A percentile compares a stretch with the other conserved stretches of the same genome.
phyloP scores from a whole-genome alignment of 2,113 vertebrate species.

The Sander vitreus region DNA sequence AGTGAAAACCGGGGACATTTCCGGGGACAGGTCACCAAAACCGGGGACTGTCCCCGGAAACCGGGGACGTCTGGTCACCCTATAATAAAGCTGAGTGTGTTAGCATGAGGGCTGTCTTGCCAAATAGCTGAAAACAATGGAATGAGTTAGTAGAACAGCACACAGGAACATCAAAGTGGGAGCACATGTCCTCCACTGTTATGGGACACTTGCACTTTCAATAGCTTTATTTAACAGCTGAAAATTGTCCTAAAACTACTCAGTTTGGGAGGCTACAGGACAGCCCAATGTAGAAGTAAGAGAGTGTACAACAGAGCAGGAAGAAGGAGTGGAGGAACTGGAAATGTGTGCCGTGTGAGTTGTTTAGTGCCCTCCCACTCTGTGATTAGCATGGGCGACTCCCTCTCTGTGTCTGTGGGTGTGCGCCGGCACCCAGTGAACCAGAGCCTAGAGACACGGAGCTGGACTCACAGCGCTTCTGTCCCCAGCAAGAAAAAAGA shows the following conservation, averaged over 20 bases:
- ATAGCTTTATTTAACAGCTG: neutral
- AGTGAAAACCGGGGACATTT: no score
- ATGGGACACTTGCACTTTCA: neutral
- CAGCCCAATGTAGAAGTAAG: neutral
- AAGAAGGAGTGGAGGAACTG: constrained; percentile 57
- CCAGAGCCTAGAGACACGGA: constrained; percentile 56
- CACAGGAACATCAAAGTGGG: constrained; percentile 7
- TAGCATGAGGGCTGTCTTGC: neutral
- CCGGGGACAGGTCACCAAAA: no score
- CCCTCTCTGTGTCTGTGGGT: constrained; percentile 63
- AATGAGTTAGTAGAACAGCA: constrained; percentile 28
- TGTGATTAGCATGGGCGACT: constrained; percentile 65
- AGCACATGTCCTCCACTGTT: constrained; percentile 5
- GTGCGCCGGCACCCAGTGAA: constrained; percentile 64
- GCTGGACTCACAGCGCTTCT: constrained; percentile 34
- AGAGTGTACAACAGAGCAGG: constrained; percentile 44
- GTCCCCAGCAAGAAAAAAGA: neutral
- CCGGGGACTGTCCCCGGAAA: no score
- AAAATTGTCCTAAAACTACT: neutral
- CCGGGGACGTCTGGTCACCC: no score
- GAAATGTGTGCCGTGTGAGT: constrained; percentile 54
- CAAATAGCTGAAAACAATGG: constrained; percentile 43
- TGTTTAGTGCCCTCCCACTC: constrained; percentile 64
- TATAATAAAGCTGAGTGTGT: constrained; percentile 4
- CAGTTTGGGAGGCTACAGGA: neutral